Percentiles rank a stretch among this genome's conserved stretches.
These are phyloP conservation scores for Silurus aristotelis DNA, from an alignment of 2,797 vertebrate genomes.

Conservation along the genomic window DNA sequence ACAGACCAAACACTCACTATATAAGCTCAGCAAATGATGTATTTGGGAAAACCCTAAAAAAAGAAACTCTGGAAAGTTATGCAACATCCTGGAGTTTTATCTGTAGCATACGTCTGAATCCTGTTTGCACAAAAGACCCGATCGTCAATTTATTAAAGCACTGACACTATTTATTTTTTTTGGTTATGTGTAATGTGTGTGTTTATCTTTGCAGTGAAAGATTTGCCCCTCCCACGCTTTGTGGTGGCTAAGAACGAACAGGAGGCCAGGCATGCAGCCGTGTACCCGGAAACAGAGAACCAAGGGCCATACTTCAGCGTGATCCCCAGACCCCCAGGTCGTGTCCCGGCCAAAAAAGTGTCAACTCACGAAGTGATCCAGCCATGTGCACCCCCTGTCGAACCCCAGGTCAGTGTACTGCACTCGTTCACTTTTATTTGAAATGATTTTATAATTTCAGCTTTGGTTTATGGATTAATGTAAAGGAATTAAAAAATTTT, in stretches of 20 bases:
- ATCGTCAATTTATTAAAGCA: background rate
- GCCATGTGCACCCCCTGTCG: conserved; percentile 79
- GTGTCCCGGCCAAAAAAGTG: conserved; percentile 90
- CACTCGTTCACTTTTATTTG: background rate
- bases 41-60: background rate
- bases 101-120: background rate
- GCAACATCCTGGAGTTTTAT: background rate
- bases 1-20: background rate
- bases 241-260: conserved; percentile 93
- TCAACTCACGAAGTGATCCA: conserved; percentile 87
- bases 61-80: background rate
- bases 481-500: background rate
- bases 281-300: conserved; percentile 90
- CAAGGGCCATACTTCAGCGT: conserved; percentile 88
- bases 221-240: conserved; percentile 92
- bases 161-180: background rate
- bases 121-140: background rate
- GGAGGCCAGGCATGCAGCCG: conserved; percentile 83
- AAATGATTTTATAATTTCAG: background rate
- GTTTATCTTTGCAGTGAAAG: conserved; percentile 81
- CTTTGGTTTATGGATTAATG: background rate
- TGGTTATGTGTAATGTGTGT: background rate
- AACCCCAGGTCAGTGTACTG: conserved; percentile 78
- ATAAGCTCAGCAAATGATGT: background rate
- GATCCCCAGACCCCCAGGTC: conserved; percentile 89